Base-by-base conservation (phyloP, 2,797 vertebrate genomes). In the Parambassis ranga region DNA sequence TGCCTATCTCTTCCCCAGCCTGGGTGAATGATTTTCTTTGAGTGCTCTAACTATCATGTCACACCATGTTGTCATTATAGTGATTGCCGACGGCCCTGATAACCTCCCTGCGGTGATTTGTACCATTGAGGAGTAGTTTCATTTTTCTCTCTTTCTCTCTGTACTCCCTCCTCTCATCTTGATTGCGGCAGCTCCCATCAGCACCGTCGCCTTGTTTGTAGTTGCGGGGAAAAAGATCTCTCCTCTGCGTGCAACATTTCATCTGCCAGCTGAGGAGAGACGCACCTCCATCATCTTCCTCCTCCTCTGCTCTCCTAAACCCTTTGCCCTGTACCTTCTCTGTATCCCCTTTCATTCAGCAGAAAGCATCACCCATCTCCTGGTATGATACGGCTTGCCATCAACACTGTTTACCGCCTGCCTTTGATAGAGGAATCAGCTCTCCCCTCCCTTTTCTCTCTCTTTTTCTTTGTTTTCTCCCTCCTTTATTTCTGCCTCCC, bases 21-120 rank as follows among this genome's bases (percentile, higher is more conserved):
- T 16, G 42, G 75, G 79, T 81, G 60, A 90, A 89, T 87, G 79
- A 89, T 89, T 87, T 89, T 89, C 87, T 79, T 80, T 85, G 84
- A 89, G 89, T 87, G 85, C 87, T 74, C 86, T 87, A 91, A 91
- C 89, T 89, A 90, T 88, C 89, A 88, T 90, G 89, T 91, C 86
- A 88, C 83, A 87, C 87, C 87, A 84, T 85, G 87, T 87, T 90
- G 87, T 90, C 90, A 90, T 92, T 92, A 90, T 58, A 75, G 74
- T 91, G 89, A 92, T 91, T 90, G 89, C 88, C 78, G 78, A 69
- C 84, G 83, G 81, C 87, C 81, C 80, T 82, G 87, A 86, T 90
- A 86, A 89, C 90, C 88, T 86, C 82, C 76, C 83, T 4, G 66
- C 61, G 56, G 87, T 89, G 86, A 92, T 90, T 89, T 88, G 80